Conservation (phyloP, 1,140 invertebrate species). For the Penaeus indicus region DNA sequence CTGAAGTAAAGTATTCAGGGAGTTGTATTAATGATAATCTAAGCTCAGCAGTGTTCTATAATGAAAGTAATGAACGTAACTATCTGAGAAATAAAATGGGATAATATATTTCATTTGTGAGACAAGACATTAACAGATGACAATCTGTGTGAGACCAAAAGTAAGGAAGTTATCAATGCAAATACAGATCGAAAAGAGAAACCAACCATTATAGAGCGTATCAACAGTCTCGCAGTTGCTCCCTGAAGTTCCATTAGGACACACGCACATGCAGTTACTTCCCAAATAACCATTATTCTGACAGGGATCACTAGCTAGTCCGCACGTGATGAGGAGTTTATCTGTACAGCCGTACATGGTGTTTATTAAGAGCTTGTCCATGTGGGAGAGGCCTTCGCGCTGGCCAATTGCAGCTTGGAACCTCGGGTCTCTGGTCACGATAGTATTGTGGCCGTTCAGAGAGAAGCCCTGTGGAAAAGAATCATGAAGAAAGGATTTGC, state of each 20-base stretch:
- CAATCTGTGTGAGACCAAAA: no score
- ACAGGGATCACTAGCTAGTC: slow-evolving; percentile 17
- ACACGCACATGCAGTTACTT: slow-evolving; percentile 29
- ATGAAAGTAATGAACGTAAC: no score
- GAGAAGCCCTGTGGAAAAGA: not conserved
- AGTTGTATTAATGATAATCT: no score
- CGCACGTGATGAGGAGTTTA: slow-evolving; percentile 20
- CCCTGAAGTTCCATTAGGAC: slow-evolving; percentile 31
- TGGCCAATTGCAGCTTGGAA: slow-evolving; percentile 38
- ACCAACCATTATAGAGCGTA: slow-evolving; percentile 9
- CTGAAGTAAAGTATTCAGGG: no score
- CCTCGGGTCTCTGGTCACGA: slow-evolving; percentile 19
- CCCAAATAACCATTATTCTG: slow-evolving; percentile 43
- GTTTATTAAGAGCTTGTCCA: slow-evolving; percentile 40
- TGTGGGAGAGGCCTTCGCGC: slow-evolving; percentile 38
- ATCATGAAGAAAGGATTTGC: not conserved
- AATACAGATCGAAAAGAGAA: not conserved
- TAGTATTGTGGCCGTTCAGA: slow-evolving; percentile 12
- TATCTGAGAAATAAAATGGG: no score
- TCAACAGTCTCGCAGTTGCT: slow-evolving; percentile 30
- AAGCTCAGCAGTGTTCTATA: no score
- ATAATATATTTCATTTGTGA: no score
- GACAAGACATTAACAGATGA: no score
- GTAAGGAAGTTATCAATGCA: no score
- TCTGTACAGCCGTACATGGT: slow-evolving; percentile 35